Evolutionary conservation across 2,888 invertebrate genomes (phyloP).

Genomic region (Drosophila planitibia): DNA sequence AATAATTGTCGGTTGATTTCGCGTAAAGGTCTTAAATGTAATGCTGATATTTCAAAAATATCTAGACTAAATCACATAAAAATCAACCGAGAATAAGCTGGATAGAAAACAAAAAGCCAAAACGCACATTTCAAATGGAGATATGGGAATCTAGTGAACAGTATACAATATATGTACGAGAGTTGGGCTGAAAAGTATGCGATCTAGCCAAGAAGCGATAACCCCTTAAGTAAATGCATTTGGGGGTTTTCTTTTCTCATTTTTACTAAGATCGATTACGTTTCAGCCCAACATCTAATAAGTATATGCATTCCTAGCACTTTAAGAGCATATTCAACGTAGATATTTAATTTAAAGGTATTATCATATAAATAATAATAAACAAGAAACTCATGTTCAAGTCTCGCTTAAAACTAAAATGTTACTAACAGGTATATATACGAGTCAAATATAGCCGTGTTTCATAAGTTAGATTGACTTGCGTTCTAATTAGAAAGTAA

Average conservation of each 20-base stretch:
- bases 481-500: slow-evolving; percentile 10
- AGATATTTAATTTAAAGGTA: slow-evolving; percentile 10
- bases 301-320: slow-evolving; percentile 32
- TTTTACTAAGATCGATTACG: neutral
- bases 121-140: slow-evolving; percentile 22
- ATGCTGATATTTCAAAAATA: slow-evolving; percentile 45
- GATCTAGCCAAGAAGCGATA: neutral
- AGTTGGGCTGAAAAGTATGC: neutral
- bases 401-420: slow-evolving; percentile 33
- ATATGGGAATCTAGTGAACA: slow-evolving; percentile 7
- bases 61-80: slow-evolving; percentile 15
- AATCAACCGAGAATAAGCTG: neutral
- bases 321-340: slow-evolving; percentile 13
- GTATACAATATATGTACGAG: neutral
- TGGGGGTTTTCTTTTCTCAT: neutral
- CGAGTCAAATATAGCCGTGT: slow-evolving; percentile 16
- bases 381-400: slow-evolving; percentile 41
- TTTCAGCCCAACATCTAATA: neutral
- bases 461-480: slow-evolving; percentile 28
- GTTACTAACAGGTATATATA: slow-evolving; percentile 54
- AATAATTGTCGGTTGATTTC: slow-evolving; percentile 17
- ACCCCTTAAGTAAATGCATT: neutral
- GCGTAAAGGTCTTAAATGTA: slow-evolving; percentile 9
- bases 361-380: slow-evolving; percentile 7
- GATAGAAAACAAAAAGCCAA: slow-evolving; percentile 5